Evolutionary conservation across 2,797 vertebrate genomes (phyloP), one percentile per base, ranked within the genome.

Genomic region (Argyrosomus regius): DNA sequence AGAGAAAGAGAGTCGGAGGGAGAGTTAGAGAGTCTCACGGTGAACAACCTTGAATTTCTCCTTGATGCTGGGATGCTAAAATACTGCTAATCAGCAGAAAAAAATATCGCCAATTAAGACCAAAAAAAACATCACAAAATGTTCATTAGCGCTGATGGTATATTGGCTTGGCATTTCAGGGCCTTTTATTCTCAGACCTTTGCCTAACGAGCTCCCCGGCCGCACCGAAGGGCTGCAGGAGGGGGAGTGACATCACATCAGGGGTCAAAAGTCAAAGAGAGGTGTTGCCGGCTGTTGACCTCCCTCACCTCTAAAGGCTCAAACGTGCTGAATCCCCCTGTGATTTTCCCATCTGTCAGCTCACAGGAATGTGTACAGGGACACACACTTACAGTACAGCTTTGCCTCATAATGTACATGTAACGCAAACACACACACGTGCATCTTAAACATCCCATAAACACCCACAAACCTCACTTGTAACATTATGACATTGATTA

Each of bases 31-130:
- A 81, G 60, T 65, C 80, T 86, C 60, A 78, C 20, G 16, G 54
- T 49, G 84, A 90, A 90, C 88, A 92, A 93, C 90, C 93, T 93
- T 94, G 91, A 83, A 20, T 88, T 87, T 88, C 85, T 88, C 87
- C 89, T 93, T 92, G 85, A 87, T 86, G 77, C 77, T 3, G 87
- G 78, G 64, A 86, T 89, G 82, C 78, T 88, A 73, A 90, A 91
- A 93, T 88, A 83, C 78, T 87, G 88, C 84, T 80, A 59, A 88
- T 92, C 90, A 89, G 92, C 90, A 91, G 41, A 82, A 88, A 84
- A 77, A 50, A 78, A 81, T 82, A 60, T 26, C 60, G 58, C 85
- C 80, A 91, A 91, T 91, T 91, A 93, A 86, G 76, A 89, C 8
- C 1, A 71, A 14, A 75, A 86, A 84, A 86, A 81, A 81, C 80